phyloP scores from a whole-genome alignment of 2,113 vertebrate species.

The Erinaceus europaeus region DNA sequence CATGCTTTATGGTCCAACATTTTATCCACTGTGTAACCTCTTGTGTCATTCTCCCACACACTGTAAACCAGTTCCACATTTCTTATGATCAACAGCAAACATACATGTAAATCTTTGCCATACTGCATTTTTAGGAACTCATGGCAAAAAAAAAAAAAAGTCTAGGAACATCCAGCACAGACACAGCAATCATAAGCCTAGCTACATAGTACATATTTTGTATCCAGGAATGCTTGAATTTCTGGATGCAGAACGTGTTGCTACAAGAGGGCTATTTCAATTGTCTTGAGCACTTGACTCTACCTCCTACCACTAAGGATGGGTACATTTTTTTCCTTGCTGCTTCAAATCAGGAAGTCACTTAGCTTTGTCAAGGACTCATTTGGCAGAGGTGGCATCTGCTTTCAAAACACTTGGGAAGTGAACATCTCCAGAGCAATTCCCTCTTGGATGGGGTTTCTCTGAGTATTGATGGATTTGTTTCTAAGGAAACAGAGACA shows the following conservation, averaged over 20 bases:
- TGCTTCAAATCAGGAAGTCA: constrained; percentile 54
- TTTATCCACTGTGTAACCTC: too few relatives aligned
- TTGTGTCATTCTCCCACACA: too few relatives aligned
- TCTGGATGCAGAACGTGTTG: too few relatives aligned
- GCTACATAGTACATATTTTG: not conserved
- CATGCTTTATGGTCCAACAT: too few relatives aligned
- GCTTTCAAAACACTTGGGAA: constrained; percentile 59
- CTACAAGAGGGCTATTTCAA: not conserved
- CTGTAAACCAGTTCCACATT: not conserved
- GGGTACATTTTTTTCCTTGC: not conserved
- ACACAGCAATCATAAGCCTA: not conserved
- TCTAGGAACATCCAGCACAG: not conserved
- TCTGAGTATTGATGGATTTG: constrained; percentile 34
- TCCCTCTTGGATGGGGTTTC: constrained; percentile 30
- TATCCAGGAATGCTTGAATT: not conserved
- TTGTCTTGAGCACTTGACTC: not conserved
- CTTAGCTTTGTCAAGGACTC: constrained; percentile 46
- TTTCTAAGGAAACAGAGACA: constrained; percentile 52
- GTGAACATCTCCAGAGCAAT: constrained; percentile 46
- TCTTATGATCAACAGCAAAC: not conserved
- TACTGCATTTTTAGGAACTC: not conserved
- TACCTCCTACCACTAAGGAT: constrained; percentile 1
- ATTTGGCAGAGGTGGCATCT: constrained; percentile 42
- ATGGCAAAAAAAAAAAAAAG: not conserved
- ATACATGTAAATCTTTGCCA: not conserved